These are phyloP conservation scores for Hypercompe scribonia DNA, from an alignment of 2,888 invertebrate species.

Conservation along the genomic window DNA sequence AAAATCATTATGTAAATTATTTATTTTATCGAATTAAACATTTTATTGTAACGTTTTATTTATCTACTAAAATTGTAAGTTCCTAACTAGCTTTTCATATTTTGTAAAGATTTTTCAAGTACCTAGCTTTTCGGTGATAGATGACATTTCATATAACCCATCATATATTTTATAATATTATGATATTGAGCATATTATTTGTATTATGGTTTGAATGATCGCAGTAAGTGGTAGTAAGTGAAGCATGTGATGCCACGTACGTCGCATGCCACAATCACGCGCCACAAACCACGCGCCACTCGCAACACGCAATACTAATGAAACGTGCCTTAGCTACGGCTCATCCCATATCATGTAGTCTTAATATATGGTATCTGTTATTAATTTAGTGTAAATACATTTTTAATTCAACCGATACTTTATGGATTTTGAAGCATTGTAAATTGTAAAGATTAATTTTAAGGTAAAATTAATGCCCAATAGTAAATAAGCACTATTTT, in stretches of 20 bases:
- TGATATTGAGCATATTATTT: slow-evolving; percentile 68
- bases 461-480: slow-evolving; percentile 84
- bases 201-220: slow-evolving; percentile 63
- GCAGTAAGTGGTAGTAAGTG: slow-evolving; percentile 40
- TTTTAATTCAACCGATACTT: slow-evolving; percentile 86
- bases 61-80: slow-evolving; percentile 84
- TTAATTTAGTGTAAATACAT: slow-evolving; percentile 85
- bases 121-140: slow-evolving; percentile 69
- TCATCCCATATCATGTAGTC: slow-evolving; percentile 83
- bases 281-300: slow-evolving; percentile 9
- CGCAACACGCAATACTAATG: slow-evolving; percentile 70
- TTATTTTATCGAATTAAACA: slow-evolving; percentile 77
- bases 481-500: slow-evolving; percentile 85
- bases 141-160: slow-evolving; percentile 65
- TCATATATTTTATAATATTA: slow-evolving; percentile 68
- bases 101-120: slow-evolving; percentile 71
- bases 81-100: slow-evolving; percentile 85
- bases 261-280: not conserved
- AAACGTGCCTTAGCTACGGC: slow-evolving; percentile 84
- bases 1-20: slow-evolving; percentile 81
- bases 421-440: slow-evolving; percentile 86
- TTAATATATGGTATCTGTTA: slow-evolving; percentile 80
- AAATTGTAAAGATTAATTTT: slow-evolving; percentile 87
- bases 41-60: slow-evolving; percentile 75
- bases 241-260: slow-evolving; percentile 14